Percentiles rank a stretch among this genome's conserved stretches.
Conservation (phyloP, 2,797 vertebrate genomes). For the Furcifer pardalis region DNA sequence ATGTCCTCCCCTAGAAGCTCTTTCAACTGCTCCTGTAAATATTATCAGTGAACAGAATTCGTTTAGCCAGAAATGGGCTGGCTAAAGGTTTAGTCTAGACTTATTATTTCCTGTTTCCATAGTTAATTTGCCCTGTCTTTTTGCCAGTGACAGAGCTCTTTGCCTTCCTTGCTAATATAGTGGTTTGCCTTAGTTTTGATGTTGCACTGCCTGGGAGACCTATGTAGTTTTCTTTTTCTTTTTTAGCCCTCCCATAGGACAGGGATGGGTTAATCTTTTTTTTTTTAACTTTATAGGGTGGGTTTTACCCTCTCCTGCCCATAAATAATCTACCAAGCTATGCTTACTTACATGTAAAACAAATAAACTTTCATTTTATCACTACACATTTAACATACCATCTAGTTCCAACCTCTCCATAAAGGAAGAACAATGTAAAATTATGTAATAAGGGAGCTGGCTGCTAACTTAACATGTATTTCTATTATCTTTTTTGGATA, state of each 20-base stretch:
- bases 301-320: neutral
- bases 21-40: too few relatives aligned
- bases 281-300: neutral
- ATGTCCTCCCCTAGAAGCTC: too few relatives aligned
- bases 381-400: neutral
- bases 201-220: neutral
- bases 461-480: slow-evolving; percentile 72
- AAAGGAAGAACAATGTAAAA: slow-evolving; percentile 63
- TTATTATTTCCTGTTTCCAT: neutral
- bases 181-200: neutral
- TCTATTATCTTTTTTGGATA: slow-evolving; percentile 68
- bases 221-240: neutral
- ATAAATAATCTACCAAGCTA: neutral
- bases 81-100: neutral
- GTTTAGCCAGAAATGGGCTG: neutral
- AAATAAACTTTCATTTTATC: neutral
- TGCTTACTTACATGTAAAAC: neutral
- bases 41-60: too few relatives aligned
- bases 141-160: neutral
- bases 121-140: neutral
- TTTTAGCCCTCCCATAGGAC: neutral
- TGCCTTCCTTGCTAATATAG: neutral
- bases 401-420: slow-evolving; percentile 51
- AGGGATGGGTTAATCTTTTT: neutral
- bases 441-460: slow-evolving; percentile 63